Evolutionary conservation across 1,140 invertebrate species (phyloP).

Genomic region (Ceratina japonica): DNA sequence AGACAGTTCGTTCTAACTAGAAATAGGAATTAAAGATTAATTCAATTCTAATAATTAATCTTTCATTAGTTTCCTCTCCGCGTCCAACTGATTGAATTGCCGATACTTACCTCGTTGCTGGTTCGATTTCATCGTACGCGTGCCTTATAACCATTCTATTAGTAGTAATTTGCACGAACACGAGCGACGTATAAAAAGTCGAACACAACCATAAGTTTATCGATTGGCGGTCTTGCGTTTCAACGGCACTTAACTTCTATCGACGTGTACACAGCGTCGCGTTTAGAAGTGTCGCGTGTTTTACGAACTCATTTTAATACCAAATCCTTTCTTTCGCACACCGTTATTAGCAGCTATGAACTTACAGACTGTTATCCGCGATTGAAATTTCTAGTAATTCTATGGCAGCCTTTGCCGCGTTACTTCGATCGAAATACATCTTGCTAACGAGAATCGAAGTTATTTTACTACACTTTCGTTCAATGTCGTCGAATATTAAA

Average conservation of each 20-base stretch:
- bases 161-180: constrained; percentile 11
- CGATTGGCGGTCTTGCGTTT: constrained; percentile 44
- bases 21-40: neutral
- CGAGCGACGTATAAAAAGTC: constrained; percentile 38
- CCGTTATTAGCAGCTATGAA: constrained; percentile 3
- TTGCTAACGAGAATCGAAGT: neutral
- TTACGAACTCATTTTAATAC: constrained; percentile 7
- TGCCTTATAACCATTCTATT: neutral
- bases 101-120: neutral
- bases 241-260: constrained; percentile 37
- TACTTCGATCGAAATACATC: neutral
- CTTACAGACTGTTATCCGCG: constrained; percentile 29
- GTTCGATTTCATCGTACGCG: neutral
- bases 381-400: constrained; percentile 16
- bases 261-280: constrained; percentile 19
- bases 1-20: neutral
- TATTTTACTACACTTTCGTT: too few relatives aligned
- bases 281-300: neutral
- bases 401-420: neutral
- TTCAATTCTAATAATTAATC: neutral
- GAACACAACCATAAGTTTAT: constrained; percentile 50
- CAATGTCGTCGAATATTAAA: neutral
- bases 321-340: constrained; percentile 19
- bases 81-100: neutral
- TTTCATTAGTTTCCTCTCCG: neutral